Percentiles rank a stretch among this genome's conserved stretches.
Conservation (phyloP, 2,888 invertebrate species). For the Hecatera dysodea region DNA sequence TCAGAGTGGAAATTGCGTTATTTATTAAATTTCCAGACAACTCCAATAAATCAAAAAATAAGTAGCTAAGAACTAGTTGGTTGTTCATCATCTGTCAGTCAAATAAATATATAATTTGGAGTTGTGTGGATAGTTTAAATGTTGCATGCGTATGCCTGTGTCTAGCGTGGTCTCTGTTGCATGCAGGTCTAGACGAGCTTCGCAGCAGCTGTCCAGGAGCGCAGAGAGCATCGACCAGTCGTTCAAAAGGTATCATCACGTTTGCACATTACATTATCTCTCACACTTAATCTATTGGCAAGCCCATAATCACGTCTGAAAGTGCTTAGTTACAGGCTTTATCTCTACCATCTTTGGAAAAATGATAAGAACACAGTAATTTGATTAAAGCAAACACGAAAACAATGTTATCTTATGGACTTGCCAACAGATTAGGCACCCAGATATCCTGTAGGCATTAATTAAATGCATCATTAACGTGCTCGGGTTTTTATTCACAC, state of each 20-base stretch:
- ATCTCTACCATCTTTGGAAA: constrained; percentile 22
- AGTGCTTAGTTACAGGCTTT: constrained; percentile 12
- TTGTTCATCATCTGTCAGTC: not conserved
- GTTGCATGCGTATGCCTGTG: constrained; percentile 88
- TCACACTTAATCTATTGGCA: constrained; percentile 48
- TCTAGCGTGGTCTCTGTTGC: constrained; percentile 90
- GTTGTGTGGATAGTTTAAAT: constrained; percentile 73
- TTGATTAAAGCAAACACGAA: constrained; percentile 37
- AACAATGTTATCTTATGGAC: constrained; percentile 40
- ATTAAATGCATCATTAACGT: constrained; percentile 24
- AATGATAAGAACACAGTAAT: constrained; percentile 31
- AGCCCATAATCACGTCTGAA: constrained; percentile 38
- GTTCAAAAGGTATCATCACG: constrained; percentile 90
- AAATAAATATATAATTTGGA: constrained; percentile 14
- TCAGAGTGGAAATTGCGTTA: constrained; percentile 65
- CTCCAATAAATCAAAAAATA: constrained; percentile 59
- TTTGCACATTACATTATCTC: constrained; percentile 51
- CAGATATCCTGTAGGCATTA: constrained; percentile 26
- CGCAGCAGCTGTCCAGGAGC: constrained; percentile 94
- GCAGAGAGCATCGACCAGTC: constrained; percentile 92
- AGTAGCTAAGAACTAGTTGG: not conserved
- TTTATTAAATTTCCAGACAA: constrained; percentile 66
- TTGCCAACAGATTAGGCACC: constrained; percentile 43
- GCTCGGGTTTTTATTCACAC: constrained; percentile 32
- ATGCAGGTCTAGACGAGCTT: constrained; percentile 96